Base-by-base conservation (phyloP, 2,113 vertebrate genomes). In the Pandion haliaetus region DNA sequence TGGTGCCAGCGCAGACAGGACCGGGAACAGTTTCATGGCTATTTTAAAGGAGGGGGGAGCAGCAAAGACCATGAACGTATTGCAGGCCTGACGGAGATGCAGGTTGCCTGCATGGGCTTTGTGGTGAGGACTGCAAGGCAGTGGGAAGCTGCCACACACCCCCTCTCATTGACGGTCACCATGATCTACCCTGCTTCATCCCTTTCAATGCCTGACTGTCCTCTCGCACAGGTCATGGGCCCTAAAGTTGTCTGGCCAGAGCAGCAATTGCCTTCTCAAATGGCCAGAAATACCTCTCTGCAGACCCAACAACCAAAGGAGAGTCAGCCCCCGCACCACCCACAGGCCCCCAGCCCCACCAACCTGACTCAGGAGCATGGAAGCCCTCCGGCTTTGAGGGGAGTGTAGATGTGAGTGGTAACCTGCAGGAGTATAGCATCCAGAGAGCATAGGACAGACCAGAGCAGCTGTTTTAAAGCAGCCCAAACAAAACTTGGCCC, bases 391-490 rank as follows among this genome's bases (percentile, higher is more conserved):
- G 25, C 71, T 86, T 72, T 32, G 42, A 65, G 44, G 21, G 14
- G 8, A 45, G 2, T 0, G 0, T 3, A 26, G 72, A 47, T 23
- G 21, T 12, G 26, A 94, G 54, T 1, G 5, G 57, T 5, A 42
- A 88, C 50, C 26, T 61, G 26, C 49, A 44, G 45, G 24, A 63
- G 42, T 45, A 5, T 12, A 50, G 38, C 1, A 5, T 17, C 10
- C 42, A 23, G 42, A 47, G 38, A 63, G 52, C 52, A 23, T 0
- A 63, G 62, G 45, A 31, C 40, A 67, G 52, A 29, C 28, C 15
- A 45, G 21, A 59, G 47, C 1, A 0, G 23, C 29, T 38, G 25
- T 15, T 86, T 47, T 17, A 61, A 47, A 81, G 65, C 50, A 66
- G 31, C 63, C 34, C 40, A 65, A 57, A 49, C 36, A 61, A 61